These are phyloP conservation scores for Motacilla alba DNA, from an alignment of 2,113 vertebrate genomes.

Conservation along the genomic window DNA sequence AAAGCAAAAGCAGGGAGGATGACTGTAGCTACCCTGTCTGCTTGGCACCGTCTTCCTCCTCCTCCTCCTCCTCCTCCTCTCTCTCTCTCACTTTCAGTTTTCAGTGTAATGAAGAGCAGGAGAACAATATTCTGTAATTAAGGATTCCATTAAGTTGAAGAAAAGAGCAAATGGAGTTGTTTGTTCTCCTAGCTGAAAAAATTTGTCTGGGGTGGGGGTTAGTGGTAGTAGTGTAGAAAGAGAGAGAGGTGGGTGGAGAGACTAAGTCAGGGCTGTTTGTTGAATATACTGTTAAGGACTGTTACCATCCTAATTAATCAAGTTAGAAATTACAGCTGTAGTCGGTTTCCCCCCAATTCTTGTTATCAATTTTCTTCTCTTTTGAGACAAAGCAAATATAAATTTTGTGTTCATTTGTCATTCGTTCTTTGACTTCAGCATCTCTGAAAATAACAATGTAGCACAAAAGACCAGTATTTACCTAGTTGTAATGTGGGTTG, in stretches of 20 bases:
- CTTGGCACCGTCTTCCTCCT: conserved; percentile 70
- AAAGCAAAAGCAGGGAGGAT: conserved; percentile 53
- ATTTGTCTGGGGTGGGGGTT: conserved; percentile 78
- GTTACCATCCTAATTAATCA: conserved; percentile 98
- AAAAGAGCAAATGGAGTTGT: conserved; percentile 99
- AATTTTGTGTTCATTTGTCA: conserved; percentile 90
- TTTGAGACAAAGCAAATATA: conserved; percentile 99
- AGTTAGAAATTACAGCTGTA: conserved; percentile 96
- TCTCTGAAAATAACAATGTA: conserved; percentile 93
- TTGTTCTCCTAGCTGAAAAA: conserved; percentile 90
- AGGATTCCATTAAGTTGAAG: conserved; percentile 99
- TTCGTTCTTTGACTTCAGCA: conserved; percentile 88
- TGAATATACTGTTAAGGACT: conserved; percentile 90
- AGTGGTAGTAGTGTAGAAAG: conserved; percentile 74
- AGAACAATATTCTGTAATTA: conserved; percentile 99
- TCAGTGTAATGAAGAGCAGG: conserved; percentile 89
- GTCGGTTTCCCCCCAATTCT: conserved; percentile 85
- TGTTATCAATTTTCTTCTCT: conserved; percentile 97
- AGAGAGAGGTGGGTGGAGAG: conserved; percentile 84
- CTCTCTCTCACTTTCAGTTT: conserved; percentile 75
- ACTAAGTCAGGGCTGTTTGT: conserved; percentile 91
- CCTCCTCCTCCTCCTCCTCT: conserved; percentile 30
- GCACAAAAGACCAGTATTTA: conserved; percentile 90
- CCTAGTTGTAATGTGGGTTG: conserved; percentile 99
- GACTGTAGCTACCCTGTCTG: conserved; percentile 75